These are phyloP conservation scores for Malurus elegans DNA, from an alignment of 2,113 vertebrate genomes.

Conservation along the genomic window DNA sequence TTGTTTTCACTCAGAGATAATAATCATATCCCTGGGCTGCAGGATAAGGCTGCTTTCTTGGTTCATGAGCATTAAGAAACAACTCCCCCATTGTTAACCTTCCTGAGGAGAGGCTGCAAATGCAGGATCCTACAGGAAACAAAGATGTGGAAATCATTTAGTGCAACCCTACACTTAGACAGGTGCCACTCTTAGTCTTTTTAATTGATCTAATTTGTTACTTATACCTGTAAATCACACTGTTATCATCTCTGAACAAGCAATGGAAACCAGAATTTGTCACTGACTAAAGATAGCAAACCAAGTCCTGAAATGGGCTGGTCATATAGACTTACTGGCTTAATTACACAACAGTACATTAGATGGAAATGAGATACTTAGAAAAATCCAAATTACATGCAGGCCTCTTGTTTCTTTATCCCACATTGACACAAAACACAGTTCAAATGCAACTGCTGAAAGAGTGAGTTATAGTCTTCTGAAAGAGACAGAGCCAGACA, in stretches of 20 bases:
- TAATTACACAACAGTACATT: conserved; percentile 83
- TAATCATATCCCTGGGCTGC: conserved; percentile 77
- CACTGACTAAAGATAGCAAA: conserved; percentile 70
- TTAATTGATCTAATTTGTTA: conserved; percentile 99
- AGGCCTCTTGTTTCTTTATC: conserved; percentile 91
- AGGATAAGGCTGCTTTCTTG: conserved; percentile 82
- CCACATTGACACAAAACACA: conserved; percentile 81
- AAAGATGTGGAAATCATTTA: conserved; percentile 86
- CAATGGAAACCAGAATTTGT: conserved; percentile 79
- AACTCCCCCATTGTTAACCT: conserved; percentile 84
- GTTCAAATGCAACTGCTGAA: conserved; percentile 75
- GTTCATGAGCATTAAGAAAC: conserved; percentile 83
- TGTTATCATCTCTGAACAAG: conserved; percentile 81
- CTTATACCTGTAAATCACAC: conserved; percentile 90
- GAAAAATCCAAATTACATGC: conserved; percentile 95
- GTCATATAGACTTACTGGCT: conserved; percentile 85
- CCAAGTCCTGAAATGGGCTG: conserved; percentile 65
- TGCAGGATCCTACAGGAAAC: conserved; percentile 82
- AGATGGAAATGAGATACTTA: conserved; percentile 84
- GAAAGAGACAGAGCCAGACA: not conserved
- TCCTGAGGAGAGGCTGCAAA: conserved; percentile 79
- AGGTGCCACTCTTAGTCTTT: conserved; percentile 88
- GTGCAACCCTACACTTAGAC: conserved; percentile 87
- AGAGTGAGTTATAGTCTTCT: conserved; percentile 19
- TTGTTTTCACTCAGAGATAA: conserved; percentile 77